Base-by-base conservation (phyloP, 2,113 vertebrate genomes). In the Petromus typicus region DNA sequence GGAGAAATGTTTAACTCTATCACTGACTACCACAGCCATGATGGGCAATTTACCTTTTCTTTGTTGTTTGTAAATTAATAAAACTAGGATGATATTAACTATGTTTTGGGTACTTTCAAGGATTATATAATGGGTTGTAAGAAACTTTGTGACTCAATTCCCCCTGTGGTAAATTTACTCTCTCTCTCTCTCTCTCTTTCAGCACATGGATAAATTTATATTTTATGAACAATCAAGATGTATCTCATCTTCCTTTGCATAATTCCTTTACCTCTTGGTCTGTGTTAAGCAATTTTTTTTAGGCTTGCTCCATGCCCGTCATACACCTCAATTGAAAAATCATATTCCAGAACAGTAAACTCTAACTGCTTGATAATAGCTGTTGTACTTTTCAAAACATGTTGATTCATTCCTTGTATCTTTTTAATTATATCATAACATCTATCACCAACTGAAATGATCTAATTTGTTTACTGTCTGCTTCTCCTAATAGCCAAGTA, bases 121-220 rank as follows among this genome's bases (percentile, higher is more conserved):
- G 17, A 45, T 64, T 92, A 73, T 40, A 40, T 84, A 66, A 27
- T 45, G 11, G n/a, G n/a, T n/a, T n/a, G n/a, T 67, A 67, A n/a
- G 34, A 34, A 27, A 22, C 27, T 66, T 32, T 32, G 16, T 16
- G 32, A 3, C 5, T 54, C 43, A 34, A 2, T 43, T 80, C 27
- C 54, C 0, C 0, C 14, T 2, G 4, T 18, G 5, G 14, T 40
- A 64, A 0, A 6, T 40, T 34, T 30, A 45, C 12, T 27, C 63
- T 5, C n/a, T n/a, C n/a, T n/a, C n/a, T n/a, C n/a, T n/a, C n/a
- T n/a, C n/a, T n/a, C n/a, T n/a, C n/a, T n/a, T 51, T 27, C 9
- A 40, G 66, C 11, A 30, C 17, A 7, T 13, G 56, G 11, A 32
- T 2, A 63, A 5, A 3, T 54, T 34, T 51, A 43, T 12, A 3